Evolutionary conservation across 2,888 invertebrate species (phyloP), one percentile per base, ranked within the genome.

Genomic region (Ernsta delagoae): DNA sequence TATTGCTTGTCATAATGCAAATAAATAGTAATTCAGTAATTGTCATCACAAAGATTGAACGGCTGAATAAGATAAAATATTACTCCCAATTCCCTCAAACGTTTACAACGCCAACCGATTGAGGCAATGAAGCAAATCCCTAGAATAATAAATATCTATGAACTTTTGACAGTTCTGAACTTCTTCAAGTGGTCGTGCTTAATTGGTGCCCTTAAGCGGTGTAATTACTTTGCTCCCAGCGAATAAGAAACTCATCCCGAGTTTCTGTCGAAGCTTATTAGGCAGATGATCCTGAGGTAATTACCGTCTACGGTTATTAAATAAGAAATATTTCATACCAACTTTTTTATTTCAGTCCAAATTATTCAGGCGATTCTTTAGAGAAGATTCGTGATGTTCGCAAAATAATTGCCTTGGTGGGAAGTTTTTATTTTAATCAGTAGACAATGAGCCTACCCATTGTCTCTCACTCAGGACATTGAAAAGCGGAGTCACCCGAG

Each of bases 181-280:
- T 65, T 39, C 31, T 64, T 65, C 53, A 63, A 54, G 31, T 50
- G 12, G 48, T 50, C 50, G 59, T 39, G 12, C 39, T 39, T 57
- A 57, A 57, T 57, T 57, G 57, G 7, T 11, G 39, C 12, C 57
- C 36, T 57, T 12, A 34, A 54, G 54, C 50, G 16, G 31, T 54
- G 54, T 54, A 54, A 54, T 54, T 54, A 54, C 54, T 54, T 54
- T 31, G 54, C 57, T 57, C 57, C 36, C 5, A n/a, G 39, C 34
- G 65, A 66, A 66, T 59, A 53, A 66, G 53, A 59, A 59, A 65
- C 31, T 64, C 56, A 12, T 45, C 45, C 54, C 16, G 57, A 65
- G 65, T 24, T 64, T 50, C 56, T 45, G 57, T 57, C 65, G 65
- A 57, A 57, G 43, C 56, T 65, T 43, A 65, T 57, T 65, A 65